Conservation (phyloP, 1,140 invertebrate genomes). For the Ditylenchus dipsaci region DNA sequence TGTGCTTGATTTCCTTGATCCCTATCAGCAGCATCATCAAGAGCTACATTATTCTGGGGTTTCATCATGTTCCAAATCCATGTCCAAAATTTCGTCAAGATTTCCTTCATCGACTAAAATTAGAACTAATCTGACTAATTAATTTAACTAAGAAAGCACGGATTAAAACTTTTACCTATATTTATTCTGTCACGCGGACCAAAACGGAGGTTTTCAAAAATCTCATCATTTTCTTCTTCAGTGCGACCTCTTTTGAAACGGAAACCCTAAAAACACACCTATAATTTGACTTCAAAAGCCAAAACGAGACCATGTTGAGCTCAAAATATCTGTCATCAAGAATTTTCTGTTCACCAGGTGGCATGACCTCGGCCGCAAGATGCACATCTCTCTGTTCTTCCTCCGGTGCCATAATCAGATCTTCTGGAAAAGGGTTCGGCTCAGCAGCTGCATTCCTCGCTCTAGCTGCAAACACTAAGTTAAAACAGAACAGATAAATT, state of each 20-base stretch:
- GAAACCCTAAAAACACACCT: background rate
- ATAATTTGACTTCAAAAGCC: background rate
- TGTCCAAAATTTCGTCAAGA: too few species aligned
- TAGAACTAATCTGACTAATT: too few species aligned
- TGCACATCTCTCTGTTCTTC: background rate
- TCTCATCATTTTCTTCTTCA: too few species aligned
- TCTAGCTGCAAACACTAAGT: background rate
- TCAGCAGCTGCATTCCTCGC: background rate
- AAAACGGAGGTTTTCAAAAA: too few species aligned
- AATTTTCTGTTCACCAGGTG: background rate
- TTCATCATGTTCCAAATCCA: too few species aligned
- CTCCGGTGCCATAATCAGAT: background rate
- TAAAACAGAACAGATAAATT: background rate
- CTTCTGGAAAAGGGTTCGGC: background rate
- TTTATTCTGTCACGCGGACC: too few species aligned
- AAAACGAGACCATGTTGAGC: background rate
- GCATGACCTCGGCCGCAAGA: background rate
- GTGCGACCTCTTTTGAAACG: background rate
- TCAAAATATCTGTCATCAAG: background rate
- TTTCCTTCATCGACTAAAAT: too few species aligned
- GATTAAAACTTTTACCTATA: too few species aligned
- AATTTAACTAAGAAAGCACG: too few species aligned
- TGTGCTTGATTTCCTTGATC: too few species aligned
- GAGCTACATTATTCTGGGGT: too few species aligned
- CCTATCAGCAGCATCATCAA: too few species aligned